These are phyloP conservation scores for Temnothorax nylanderi DNA, from an alignment of 1,140 invertebrate species.

Conservation along the genomic window DNA sequence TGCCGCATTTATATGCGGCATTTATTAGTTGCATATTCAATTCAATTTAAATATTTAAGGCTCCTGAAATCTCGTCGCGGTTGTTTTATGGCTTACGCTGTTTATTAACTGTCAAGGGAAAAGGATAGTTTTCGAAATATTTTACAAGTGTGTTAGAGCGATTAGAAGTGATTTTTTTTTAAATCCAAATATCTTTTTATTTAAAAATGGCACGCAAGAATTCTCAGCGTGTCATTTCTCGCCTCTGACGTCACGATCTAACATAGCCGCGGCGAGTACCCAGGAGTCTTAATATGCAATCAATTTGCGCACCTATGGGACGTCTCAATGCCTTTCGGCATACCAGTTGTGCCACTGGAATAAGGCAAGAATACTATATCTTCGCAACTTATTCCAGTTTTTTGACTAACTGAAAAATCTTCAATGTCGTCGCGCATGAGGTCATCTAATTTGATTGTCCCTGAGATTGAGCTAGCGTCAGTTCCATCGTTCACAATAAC, in stretches of 20 bases:
- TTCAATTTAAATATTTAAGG: background rate
- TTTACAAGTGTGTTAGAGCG: too few relatives aligned
- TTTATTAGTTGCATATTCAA: background rate
- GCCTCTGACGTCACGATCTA: too few relatives aligned
- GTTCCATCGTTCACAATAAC: conserved; percentile 84
- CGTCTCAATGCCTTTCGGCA: conserved; percentile 95
- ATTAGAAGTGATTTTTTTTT: too few relatives aligned
- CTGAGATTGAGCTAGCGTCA: conserved; percentile 80
- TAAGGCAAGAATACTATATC: conserved; percentile 88
- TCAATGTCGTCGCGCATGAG: conserved; percentile 59
- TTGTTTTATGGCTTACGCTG: too few relatives aligned
- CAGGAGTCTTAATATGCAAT: background rate
- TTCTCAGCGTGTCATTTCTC: too few relatives aligned
- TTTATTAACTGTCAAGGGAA: too few relatives aligned
- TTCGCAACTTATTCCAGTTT: conserved; percentile 78
- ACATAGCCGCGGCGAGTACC: too few relatives aligned
- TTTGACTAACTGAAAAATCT: conserved; percentile 79
- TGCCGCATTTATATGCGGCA: background rate
- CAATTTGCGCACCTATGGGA: conserved; percentile 86
- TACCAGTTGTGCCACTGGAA: conserved; percentile 96
- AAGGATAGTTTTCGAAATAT: too few relatives aligned
- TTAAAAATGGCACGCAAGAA: too few relatives aligned
- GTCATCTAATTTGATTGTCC: conserved; percentile 86
- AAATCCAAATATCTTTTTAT: too few relatives aligned
- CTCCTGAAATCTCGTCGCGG: too few relatives aligned